phyloP scores from a whole-genome alignment of 92 coral and sea anemone species.

The Bergia sp. region DNA sequence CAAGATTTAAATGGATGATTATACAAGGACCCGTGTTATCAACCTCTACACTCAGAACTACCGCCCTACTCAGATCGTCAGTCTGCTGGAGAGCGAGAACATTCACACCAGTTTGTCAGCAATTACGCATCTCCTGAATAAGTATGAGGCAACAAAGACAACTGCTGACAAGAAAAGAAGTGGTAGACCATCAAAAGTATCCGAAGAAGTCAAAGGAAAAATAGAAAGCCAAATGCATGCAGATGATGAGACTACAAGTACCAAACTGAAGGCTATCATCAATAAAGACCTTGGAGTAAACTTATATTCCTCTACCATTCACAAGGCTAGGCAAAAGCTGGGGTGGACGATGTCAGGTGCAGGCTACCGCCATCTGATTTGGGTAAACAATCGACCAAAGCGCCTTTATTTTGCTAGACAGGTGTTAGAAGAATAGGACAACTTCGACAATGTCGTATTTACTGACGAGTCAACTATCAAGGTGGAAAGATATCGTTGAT shows the following conservation, averaged over 20 bases:
- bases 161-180: not conserved
- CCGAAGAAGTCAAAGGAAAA: not conserved
- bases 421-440: conserved; percentile 7
- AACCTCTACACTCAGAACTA: not conserved
- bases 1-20: not conserved
- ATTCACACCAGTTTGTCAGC: conserved; percentile 7
- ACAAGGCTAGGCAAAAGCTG: not conserved
- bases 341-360: conserved; percentile 14
- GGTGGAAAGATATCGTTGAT: conserved; percentile 14
- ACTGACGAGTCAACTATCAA: conserved; percentile 10
- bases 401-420: conserved; percentile 15
- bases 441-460: not conserved
- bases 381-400: conserved; percentile 2
- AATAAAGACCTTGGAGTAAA: not conserved
- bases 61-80: conserved; percentile 12
- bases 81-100: not conserved
- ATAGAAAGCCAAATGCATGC: not conserved
- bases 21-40: not conserved
- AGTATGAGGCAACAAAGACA: not conserved
- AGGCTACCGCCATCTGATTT: conserved; percentile 11
- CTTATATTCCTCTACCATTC: conserved; percentile 2
- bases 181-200: not conserved
- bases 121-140: not conserved
- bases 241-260: conserved; percentile 17
- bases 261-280: not conserved